Evolutionary conservation across 1,140 invertebrate genomes (phyloP), one percentile per base, ranked within the genome.

Genomic region (Meloidogyne hapla): DNA sequence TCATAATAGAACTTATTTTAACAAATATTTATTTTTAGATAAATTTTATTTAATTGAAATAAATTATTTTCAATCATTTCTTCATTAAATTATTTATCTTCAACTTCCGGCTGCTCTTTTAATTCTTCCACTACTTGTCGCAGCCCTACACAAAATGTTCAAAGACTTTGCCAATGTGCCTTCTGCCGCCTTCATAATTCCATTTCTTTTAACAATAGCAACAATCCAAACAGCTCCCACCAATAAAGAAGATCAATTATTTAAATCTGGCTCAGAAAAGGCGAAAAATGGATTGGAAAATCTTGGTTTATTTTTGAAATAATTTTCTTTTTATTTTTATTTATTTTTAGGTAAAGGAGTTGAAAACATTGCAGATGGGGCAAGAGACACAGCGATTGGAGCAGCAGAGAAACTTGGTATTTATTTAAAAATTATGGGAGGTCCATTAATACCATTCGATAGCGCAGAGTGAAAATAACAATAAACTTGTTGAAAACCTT

Each of bases 91-190:
- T 42, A 38, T 68, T 28, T 66, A 5, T 28, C 66, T 25, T 42
- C 4, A 25, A n/a, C 5, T 42, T 42, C 12, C 13, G 9, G 40
- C 40, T 42, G 40, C 40, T 42, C 40, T 42, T 42, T 15, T 42
- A 42, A 10, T 42, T 13, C 13, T 42, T 13, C 13, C 13, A 42
- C 33, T 38, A 38, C 9, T 42, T 42, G 9, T 42, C 40, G 40
- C 40, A 42, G 40, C 40, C 40, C 9, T 12, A 13, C 40, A 42
- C 9, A 2, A 48, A 72, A 72, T 72, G 69, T 26, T 33, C 63
- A 65, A 33, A 48, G 69, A 23, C 45, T 72, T 28, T 72, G 69
- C 26, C 69, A 72, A 33, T 72, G 69, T 33, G 56, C 69, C n/a
- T 72, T 72, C 42, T 72, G 69, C 25, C 69, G 69, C n/a, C 69